Evolutionary conservation across 2,888 invertebrate species (phyloP), one percentile per base, ranked within the genome.

Genomic region (Amphimallon solstitiale): DNA sequence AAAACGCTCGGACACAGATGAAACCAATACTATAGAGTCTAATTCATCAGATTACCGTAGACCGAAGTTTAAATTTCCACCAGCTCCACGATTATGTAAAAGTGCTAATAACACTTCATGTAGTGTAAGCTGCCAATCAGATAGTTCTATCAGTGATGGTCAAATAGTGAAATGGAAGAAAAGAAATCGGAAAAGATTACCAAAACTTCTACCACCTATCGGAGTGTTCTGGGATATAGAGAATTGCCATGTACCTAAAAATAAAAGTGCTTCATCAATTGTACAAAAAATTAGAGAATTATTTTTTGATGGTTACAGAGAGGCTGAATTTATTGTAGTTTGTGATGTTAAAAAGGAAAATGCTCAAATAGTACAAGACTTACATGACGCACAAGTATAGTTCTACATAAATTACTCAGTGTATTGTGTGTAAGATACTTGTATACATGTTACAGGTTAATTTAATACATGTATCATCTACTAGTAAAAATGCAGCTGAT

Each of bases 161-260:
- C 64, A 68, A 46, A 63, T 71, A 9, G 49, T 68, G 9, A 69
- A 68, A 51, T 61, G 63, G 14, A 72, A 66, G 63, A 63, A 65
- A 45, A 63, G 69, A n/a, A 69, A 65, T 51, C 62, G 68, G 10
- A 68, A 72, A 68, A 68, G 69, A 64, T 35, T 72, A 56, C 43
- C 34, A 38, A 51, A 66, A 65, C 7, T 60, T 52, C 74, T 88
- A 65, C 88, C 88, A 29, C 92, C 93, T 1, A 89, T 95, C 76
- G 94, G 94, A 52, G 92, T 95, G 71, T 95, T 94, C 82, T 95
- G 95, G 95, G 95, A 95, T 80, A 95, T 95, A 77, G 94, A 95
- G 84, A 95, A 95, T 81, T 94, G 94, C 80, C 90, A 90, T 82
- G 92, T 95, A 48, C 94, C 95, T 1, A 89, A 89, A 78, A 90